phyloP scores from a whole-genome alignment of 2,797 vertebrate species.

The Epinephelus awoara region DNA sequence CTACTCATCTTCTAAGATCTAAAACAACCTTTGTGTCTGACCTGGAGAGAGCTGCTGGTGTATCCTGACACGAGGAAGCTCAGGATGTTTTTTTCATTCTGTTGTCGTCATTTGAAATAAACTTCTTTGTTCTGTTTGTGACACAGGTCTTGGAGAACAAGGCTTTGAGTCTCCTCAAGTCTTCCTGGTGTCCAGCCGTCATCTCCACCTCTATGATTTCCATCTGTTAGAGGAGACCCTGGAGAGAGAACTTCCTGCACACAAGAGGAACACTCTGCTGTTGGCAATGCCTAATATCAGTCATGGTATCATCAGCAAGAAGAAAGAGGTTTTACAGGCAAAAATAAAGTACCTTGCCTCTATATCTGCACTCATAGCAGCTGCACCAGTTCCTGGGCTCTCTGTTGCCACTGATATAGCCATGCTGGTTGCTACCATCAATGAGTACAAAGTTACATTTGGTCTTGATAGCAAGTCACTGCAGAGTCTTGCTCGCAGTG shows the following conservation, averaged over 20 bases:
- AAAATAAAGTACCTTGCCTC: not conserved
- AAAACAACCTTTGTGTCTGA: not conserved
- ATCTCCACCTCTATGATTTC: constrained; percentile 75
- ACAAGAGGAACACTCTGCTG: constrained; percentile 5
- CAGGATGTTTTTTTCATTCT: not conserved
- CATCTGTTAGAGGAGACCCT: constrained; percentile 8
- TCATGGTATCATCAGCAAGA: constrained; percentile 11
- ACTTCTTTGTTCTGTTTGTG: not conserved
- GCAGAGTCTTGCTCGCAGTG: not conserved
- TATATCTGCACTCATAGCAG: not conserved
- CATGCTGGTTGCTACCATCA: fast-evolving
- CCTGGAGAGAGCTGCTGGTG: not conserved
- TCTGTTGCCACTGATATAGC: fast-evolving
- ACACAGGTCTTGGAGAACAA: not conserved
- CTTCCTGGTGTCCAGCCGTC: constrained; percentile 80
- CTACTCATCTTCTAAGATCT: not conserved
- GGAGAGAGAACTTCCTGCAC: constrained; percentile 16
- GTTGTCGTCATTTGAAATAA: not conserved
- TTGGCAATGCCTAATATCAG: not conserved
- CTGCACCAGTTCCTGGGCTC: not conserved
- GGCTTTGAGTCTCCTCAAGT: constrained; percentile 72
- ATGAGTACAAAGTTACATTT: not conserved
- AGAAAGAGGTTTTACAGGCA: constrained; percentile 4
- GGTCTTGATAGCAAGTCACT: constrained; percentile 9
- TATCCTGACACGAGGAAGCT: not conserved